Evolutionary conservation across 2,797 vertebrate species (phyloP), one percentile per base, ranked within the genome.

Genomic region (Gymnothorax reevesii): DNA sequence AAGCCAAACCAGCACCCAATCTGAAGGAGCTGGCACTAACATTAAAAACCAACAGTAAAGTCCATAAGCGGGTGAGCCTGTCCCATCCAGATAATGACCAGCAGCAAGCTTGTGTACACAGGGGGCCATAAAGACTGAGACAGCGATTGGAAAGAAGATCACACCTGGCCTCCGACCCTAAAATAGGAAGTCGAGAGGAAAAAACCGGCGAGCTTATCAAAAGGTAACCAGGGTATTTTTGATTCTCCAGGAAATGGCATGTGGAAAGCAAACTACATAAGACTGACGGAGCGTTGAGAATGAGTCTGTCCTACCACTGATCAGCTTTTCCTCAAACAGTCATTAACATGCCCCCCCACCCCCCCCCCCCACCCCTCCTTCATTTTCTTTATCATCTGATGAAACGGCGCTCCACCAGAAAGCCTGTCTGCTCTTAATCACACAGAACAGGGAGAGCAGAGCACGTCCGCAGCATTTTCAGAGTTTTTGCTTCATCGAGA

Each of bases 81-180:
- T 13, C n/a, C 80, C 7, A 59, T 15, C 57, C 13, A 15, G 22
- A 10, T 22, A 17, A 83, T 57, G n/a, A 12, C 55, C 12, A 59
- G 6, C 80, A 83, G 80, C 15, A 57, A 57, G 7, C 55, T 12
- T 83, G 80, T 59, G 80, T 59, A 83, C 55, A 83, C n/a, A 57
- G n/a, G 9, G 59, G 80, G 80, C 25, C 54, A 54, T 83, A 83
- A 83, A 83, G 25, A 83, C 54, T 55, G n/a, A 3, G n/a, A 12
- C 22, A 57, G 59, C 22, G 33, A 83, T 57, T 57, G 80, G 55
- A 83, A 83, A 83, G 80, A 83, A 83, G 59, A 83, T 33, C 80
- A 83, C 55, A 57, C 27, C 57, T 83, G 54, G 55, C 55, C 49
- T 42, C 75, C 49, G 20, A 79, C 17, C 75, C 49, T 79, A 79